These are phyloP conservation scores for Pyrochroa serraticornis DNA, from an alignment of 2,888 invertebrate species.

Conservation along the genomic window DNA sequence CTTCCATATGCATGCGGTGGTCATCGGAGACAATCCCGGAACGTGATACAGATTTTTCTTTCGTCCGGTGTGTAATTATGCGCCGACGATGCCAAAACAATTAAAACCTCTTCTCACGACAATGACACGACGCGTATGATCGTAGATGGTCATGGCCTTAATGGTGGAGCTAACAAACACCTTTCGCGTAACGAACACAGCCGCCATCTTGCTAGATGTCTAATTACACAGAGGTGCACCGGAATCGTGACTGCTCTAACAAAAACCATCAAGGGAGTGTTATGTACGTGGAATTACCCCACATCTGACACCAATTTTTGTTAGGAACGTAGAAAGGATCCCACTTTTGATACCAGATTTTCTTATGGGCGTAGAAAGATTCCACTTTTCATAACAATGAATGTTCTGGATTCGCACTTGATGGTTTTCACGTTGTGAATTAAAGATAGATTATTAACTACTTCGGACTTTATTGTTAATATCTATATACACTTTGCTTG, in stretches of 20 bases:
- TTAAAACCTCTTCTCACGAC: conserved; percentile 48
- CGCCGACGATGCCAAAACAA: conserved; percentile 38
- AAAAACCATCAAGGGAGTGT: conserved; percentile 34
- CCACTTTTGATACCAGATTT: too few relatives aligned
- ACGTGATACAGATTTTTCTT: conserved; percentile 45
- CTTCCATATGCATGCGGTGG: conserved; percentile 20
- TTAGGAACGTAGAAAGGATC: too few relatives aligned
- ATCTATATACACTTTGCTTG: too few relatives aligned
- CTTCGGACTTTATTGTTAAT: too few relatives aligned
- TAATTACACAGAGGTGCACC: conserved; percentile 56
- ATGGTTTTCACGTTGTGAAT: too few relatives aligned
- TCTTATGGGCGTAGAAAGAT: too few relatives aligned
- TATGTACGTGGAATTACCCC: too few relatives aligned
- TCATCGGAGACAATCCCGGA: conserved; percentile 32
- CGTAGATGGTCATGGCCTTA: conserved; percentile 44
- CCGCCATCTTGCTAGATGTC: neutral
- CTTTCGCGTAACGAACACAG: conserved; percentile 19
- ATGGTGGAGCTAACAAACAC: conserved; percentile 44
- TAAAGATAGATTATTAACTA: too few relatives aligned
- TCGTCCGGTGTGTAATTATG: conserved; percentile 25
- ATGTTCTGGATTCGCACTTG: too few relatives aligned
- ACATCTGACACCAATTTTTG: too few relatives aligned
- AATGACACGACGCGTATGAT: conserved; percentile 47
- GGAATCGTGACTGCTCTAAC: conserved; percentile 56
- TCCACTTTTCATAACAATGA: too few relatives aligned